Base-by-base conservation (phyloP, 2,888 invertebrate species). In the Drosophila mayaguana region DNA sequence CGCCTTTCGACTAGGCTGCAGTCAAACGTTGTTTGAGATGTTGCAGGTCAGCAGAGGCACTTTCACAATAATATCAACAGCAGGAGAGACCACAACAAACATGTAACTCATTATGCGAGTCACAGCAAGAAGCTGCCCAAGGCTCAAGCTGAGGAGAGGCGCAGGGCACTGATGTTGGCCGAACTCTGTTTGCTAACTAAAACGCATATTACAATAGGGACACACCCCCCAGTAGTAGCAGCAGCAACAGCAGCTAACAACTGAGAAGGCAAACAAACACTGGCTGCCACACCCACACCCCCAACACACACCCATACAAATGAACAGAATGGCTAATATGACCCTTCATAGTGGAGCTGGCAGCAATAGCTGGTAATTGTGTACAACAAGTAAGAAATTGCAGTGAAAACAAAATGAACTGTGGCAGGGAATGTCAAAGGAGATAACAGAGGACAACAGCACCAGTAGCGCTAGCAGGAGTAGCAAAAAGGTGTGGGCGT, bases 301-400 rank as follows among this genome's bases (percentile, higher is more conserved):
- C 59, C 66, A 59, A 9, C 28, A 32, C 32, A 32, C 32, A 32
- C 72, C 28, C 28, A 50, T 6, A 50, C 18, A 63, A 63, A 20
- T 69, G 65, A 67, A 71, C 48, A 63, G 72, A 50, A 18, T 18
- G 20, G 50, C 18, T 50, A 32, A 50, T 50, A 50, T 34, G 32
- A 50, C 32, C 50, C 50, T 20, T 34, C 50, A 50, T 18, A 20
- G 22, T n/a, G 53, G n/a, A 25, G 38, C 25, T 25, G 40, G 54
- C 63, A 53, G 64, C 78, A 80, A 83, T 76, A 79, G 80, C 88
- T 86, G 86, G 78, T 86, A 86, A 86, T 86, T 88, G 86, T 86
- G 86, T 86, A 85, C 81, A 88, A 85, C 86, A 88, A 78, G 74
- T 73, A 83, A 81, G 86, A 81, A 88, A 81, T 86, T 88, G 86